Conservation (phyloP, 2,797 vertebrate genomes). For the Acanthurus lineatus region DNA sequence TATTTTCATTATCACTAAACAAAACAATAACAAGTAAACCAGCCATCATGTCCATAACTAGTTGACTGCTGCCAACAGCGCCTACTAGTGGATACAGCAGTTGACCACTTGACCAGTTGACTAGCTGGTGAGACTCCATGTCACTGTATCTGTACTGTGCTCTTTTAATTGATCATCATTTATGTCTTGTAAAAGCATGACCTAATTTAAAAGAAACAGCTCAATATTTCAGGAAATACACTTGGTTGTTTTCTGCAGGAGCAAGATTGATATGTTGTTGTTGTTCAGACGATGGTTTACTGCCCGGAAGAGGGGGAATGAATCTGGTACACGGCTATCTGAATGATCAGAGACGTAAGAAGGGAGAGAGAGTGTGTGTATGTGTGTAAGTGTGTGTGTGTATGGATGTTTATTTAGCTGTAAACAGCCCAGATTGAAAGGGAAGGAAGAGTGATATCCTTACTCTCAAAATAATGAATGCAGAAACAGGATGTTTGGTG, state of each 20-base stretch:
- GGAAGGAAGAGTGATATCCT: slow-evolving; percentile 85
- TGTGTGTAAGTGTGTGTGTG: background rate
- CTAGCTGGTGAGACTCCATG: no score
- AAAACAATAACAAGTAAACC: no score
- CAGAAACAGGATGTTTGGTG: slow-evolving; percentile 85
- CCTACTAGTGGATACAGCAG: no score
- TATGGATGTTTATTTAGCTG: slow-evolving; percentile 69
- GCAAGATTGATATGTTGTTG: background rate
- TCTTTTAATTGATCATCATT: background rate
- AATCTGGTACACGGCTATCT: background rate
- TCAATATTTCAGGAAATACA: background rate
- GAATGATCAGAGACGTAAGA: slow-evolving; percentile 14
- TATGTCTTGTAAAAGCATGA: background rate
- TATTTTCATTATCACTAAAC: no score
- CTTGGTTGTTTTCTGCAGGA: background rate
- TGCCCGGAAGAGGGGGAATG: background rate
- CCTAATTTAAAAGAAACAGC: background rate
- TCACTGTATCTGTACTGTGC: background rate
- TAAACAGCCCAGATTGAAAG: slow-evolving; percentile 58
- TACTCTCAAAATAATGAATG: slow-evolving; percentile 69
- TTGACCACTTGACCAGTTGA: no score
- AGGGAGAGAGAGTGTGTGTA: background rate
- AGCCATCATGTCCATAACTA: no score
- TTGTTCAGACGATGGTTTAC: background rate
- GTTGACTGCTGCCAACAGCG: no score